Evolutionary conservation across 2,888 invertebrate genomes (phyloP), one percentile per base, ranked within the genome.

Genomic region (Cacoxenus indagator): DNA sequence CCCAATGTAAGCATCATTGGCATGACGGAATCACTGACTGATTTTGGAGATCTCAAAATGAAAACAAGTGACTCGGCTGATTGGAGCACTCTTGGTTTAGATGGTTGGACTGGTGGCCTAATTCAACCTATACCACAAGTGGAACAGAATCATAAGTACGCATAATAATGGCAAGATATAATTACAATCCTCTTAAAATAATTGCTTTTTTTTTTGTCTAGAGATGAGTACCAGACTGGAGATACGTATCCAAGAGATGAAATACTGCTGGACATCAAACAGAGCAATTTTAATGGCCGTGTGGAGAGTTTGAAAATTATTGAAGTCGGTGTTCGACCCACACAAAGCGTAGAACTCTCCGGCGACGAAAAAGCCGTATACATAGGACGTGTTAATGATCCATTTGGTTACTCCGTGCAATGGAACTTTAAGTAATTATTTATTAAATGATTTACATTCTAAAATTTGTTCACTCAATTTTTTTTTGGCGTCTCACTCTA

Each of bases 381-480:
- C 46, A 81, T 88, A 61, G 87, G 84, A 0, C 74, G 88, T 45
- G 86, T 84, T 3, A 88, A 88, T 68, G 85, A 88, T 78, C 88
- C 88, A 0, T 88, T 88, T 69, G 88, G 88, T 0, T 84, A 84
- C 73, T 88, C 88, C 43, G 87, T 87, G 70, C 86, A 84, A 66
- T 88, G 88, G 88, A 73, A 81, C 24, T 67, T 78, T 1, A 85
- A 76, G 85, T 84, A 72, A 75, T 19, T 55, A 31, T 37, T 54
- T 4, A 19, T 14, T 59, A 4, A 46, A 29, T 57, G 46, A 3
- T 37, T 26, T 8, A 31, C 17, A 61, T 54, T 61, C 22, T n/a
- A n/a, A n/a, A n/a, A n/a, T n/a, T n/a, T n/a, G n/a, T n/a, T n/a
- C n/a, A n/a, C n/a, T n/a, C n/a, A 19, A 19, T 43, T 27, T 1